phyloP scores from a whole-genome alignment of 2,888 invertebrate genomes.

The Prostheceraeus crozeri region DNA sequence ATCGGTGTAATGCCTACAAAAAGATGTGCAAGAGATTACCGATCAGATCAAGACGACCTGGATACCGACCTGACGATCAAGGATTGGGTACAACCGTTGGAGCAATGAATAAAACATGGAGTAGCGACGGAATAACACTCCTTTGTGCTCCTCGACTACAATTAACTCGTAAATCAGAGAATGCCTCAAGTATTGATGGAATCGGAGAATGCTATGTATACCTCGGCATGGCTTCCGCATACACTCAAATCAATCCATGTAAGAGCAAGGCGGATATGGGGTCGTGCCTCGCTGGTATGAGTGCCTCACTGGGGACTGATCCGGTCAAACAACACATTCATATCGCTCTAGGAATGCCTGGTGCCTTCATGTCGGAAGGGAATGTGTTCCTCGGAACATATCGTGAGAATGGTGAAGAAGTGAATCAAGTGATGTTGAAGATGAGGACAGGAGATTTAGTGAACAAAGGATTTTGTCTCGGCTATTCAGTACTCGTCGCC shows the following conservation, averaged over 20 bases:
- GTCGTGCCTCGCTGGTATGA: neutral
- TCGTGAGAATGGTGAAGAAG: too few species aligned
- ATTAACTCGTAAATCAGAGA: too few species aligned
- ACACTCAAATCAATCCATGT: neutral
- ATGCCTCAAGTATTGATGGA: neutral
- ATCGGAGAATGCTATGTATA: neutral
- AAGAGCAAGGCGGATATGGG: neutral
- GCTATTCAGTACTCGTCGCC: too few species aligned
- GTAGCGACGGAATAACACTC: neutral
- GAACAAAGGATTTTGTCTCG: too few species aligned
- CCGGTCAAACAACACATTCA: too few species aligned
- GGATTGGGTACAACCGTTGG: conserved; percentile 7
- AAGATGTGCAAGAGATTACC: neutral
- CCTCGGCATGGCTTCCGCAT: neutral
- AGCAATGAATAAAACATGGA: too few species aligned
- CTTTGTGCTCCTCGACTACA: neutral
- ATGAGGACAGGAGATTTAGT: too few species aligned
- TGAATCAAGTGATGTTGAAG: too few species aligned
- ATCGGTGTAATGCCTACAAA: neutral
- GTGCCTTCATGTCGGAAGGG: too few species aligned
- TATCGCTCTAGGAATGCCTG: too few species aligned
- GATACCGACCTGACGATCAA: neutral
- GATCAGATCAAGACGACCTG: neutral
- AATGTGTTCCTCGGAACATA: too few species aligned
- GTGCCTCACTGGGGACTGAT: too few species aligned